Evolutionary conservation across 2,797 vertebrate genomes (phyloP), one percentile per base, ranked within the genome.

Genomic region (Hydrophis major): DNA sequence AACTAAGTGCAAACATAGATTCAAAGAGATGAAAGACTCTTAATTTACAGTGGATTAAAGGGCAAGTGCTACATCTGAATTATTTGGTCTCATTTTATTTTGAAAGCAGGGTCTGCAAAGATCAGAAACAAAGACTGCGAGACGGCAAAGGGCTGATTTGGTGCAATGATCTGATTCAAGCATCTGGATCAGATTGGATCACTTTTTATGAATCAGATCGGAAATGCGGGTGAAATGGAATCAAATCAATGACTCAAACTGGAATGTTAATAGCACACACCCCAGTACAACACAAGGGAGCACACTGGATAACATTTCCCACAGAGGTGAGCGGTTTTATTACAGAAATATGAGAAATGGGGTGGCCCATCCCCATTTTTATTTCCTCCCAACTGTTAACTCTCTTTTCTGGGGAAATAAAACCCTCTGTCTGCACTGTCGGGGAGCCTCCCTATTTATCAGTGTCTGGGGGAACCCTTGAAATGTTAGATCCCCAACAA

Each of bases 401-500:
- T 18, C 13, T 47, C 32, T 6, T 50, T 56, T 47, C 50, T 42
- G 25, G 55, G 53, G 0, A 7, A 32, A 16, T 53, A n/a, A 66
- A n/a, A 6, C 1, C 0, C 2, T 16, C n/a, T n/a, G 42, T 47
- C 57, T 88, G 57, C 8, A 14, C 61, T 63, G 74, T 92, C 47
- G 47, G n/a, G 5, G 87, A 27, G 37, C 88, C 50, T 47, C 66
- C 42, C 20, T 63, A 89, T 61, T 91, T 91, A 78, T 93, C 87
- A 91, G 63, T 91, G 25, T 93, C 55, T 74, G 42, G 86, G 3
- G 47, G 18, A 59, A 37, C 63, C 28, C 56, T 55, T 83, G 27
- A 42, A 13, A 61, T 63, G 87, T 93, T 90, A 86, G 93, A 86
- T 53, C 90, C 57, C 93, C 42, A 57, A 56, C 47, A 28, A 28